Evolutionary conservation across 2,113 vertebrate species (phyloP).

Genomic region (Amblyopsis rosae): DNA sequence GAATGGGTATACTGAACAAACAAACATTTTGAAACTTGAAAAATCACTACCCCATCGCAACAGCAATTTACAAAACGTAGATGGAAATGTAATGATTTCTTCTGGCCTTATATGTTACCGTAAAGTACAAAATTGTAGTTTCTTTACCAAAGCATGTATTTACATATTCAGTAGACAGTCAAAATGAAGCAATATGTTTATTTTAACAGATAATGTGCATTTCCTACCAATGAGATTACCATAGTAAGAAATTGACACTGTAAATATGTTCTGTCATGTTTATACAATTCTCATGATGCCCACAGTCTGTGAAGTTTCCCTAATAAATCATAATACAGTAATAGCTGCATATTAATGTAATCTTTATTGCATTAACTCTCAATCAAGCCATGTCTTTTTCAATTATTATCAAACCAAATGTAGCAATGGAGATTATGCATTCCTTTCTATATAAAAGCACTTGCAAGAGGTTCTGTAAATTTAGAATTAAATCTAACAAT

Average conservation of each 20-base stretch:
- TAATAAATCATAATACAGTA: conserved; percentile 50
- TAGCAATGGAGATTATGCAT: too few species aligned
- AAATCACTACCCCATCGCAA: too few species aligned
- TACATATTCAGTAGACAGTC: not conserved
- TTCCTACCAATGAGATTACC: not conserved
- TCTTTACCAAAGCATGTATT: too few species aligned
- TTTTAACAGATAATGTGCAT: not conserved
- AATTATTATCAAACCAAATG: conserved; percentile 19
- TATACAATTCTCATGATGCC: conserved; percentile 20
- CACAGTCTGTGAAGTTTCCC: not conserved
- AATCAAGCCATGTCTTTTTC: conserved; percentile 6
- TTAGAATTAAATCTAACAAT: not conserved
- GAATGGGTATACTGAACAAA: too few species aligned
- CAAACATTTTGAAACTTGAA: too few species aligned
- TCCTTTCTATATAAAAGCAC: conserved; percentile 4
- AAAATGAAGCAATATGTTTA: not conserved
- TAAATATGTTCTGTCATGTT: conserved; percentile 22
- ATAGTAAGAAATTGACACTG: not conserved
- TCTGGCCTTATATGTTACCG: too few species aligned
- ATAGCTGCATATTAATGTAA: conserved; percentile 19
- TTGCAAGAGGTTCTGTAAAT: not conserved
- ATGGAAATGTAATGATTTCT: too few species aligned
- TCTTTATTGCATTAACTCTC: conserved; percentile 14
- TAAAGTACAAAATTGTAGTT: too few species aligned
- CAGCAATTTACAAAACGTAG: too few species aligned